phyloP scores from a whole-genome alignment of 2,113 vertebrate genomes.

The Theristicus caerulescens region DNA sequence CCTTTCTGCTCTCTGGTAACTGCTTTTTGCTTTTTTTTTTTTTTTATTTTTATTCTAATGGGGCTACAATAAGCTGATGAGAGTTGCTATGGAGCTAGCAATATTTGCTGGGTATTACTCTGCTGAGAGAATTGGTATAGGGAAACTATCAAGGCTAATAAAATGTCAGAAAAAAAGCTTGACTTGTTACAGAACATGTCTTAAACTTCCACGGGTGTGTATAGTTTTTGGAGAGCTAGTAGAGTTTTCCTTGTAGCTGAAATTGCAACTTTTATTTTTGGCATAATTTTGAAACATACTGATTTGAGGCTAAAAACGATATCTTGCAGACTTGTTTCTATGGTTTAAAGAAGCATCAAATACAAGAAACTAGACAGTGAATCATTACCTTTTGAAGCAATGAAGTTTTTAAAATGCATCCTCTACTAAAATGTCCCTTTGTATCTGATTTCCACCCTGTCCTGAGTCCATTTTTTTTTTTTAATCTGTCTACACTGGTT shows the following conservation, averaged over 20 bases:
- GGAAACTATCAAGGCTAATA: not conserved
- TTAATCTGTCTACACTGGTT: not conserved
- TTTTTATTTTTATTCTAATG: not conserved
- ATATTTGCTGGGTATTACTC: not conserved
- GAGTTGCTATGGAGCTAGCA: not conserved
- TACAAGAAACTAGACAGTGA: not conserved
- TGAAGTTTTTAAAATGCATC: not conserved
- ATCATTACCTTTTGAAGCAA: not conserved
- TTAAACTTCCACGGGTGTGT: not conserved
- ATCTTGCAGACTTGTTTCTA: not conserved
- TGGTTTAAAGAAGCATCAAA: not conserved
- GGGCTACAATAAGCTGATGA: not conserved
- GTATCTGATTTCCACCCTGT: not conserved
- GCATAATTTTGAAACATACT: not conserved
- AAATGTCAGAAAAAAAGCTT: not conserved
- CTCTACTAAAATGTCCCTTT: not conserved
- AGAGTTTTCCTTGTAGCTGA: not conserved
- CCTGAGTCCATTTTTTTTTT: not conserved
- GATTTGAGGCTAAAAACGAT: not conserved
- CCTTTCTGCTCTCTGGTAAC: not conserved
- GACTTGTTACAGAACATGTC: not conserved
- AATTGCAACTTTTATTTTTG: not conserved
- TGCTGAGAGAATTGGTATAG: not conserved
- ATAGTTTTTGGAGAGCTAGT: not conserved
- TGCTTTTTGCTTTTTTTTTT: not conserved